A percentile compares a stretch with the other conserved stretches of the same genome.
Conservation (phyloP, 2,888 invertebrate species). For the Zhengitettix transpicula region DNA sequence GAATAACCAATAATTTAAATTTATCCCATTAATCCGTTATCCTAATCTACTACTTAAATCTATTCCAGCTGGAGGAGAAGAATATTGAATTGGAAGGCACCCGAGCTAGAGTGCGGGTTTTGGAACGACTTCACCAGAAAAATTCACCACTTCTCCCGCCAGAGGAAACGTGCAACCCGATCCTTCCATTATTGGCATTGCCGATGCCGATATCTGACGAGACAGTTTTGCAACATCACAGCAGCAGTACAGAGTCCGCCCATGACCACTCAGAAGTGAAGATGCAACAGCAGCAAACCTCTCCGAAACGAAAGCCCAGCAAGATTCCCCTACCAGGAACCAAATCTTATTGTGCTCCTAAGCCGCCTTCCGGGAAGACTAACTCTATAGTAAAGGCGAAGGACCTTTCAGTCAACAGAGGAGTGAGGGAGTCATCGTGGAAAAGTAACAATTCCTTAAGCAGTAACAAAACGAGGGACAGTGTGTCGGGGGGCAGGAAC, state of each 20-base stretch:
- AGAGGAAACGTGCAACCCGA: slow-evolving; percentile 13
- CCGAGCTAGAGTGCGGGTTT: slow-evolving; percentile 53
- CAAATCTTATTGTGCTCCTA: slow-evolving; percentile 21
- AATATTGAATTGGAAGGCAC: slow-evolving; percentile 73
- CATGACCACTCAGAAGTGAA: slow-evolving; percentile 35
- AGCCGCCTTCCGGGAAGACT: slow-evolving; percentile 6
- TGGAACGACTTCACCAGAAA: slow-evolving; percentile 39
- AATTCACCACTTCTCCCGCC: slow-evolving; percentile 16
- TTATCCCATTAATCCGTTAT: too few relatives aligned
- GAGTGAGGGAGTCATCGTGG: slow-evolving; percentile 2
- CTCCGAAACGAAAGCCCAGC: slow-evolving; percentile 35
- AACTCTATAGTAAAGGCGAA: not conserved
- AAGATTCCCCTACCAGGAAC: slow-evolving; percentile 50
- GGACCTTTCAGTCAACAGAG: slow-evolving; percentile 1
- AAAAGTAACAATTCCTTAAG: slow-evolving; percentile 4
- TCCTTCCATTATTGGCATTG: slow-evolving; percentile 15
- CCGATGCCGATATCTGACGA: slow-evolving; percentile 11
- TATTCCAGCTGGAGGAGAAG: slow-evolving; percentile 56
- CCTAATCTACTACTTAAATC: too few relatives aligned
- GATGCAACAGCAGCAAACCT: slow-evolving; percentile 23
- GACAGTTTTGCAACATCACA: slow-evolving; percentile 25
- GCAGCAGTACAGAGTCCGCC: slow-evolving; percentile 47
- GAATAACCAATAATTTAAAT: not conserved
- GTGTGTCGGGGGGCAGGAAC: slow-evolving; percentile 3
- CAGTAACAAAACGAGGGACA: slow-evolving; percentile 2